Percentiles rank a stretch among this genome's conserved stretches.
phyloP scores from a whole-genome alignment of 2,113 vertebrate genomes.

The Nothobranchius kuhntae region DNA sequence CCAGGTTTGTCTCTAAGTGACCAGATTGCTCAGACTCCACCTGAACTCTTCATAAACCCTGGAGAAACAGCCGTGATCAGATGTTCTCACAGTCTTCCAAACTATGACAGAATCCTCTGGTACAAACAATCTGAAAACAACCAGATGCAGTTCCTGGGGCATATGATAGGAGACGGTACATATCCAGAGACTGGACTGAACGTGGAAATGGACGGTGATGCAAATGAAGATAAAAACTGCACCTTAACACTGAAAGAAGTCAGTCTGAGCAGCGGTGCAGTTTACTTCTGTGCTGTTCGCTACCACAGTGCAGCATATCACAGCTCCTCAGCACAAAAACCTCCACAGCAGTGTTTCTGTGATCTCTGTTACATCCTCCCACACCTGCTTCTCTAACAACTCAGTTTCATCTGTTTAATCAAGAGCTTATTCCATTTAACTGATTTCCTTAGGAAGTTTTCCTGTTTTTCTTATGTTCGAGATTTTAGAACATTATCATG shows the following conservation, averaged over 20 bases:
- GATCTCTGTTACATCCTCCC: no score
- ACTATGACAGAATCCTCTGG: no score
- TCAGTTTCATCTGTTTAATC: no score
- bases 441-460: no score
- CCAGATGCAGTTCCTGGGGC: constrained; percentile 49
- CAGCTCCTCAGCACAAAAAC: constrained; percentile 1
- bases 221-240: not conserved
- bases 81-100: no score
- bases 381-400: not conserved
- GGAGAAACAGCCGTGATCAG: no score
- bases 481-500: no score
- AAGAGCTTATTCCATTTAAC: not conserved
- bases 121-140: not conserved
- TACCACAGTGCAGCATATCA: constrained; percentile 16
- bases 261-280: constrained; percentile 23
- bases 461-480: no score
- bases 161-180: accelerated
- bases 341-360: not conserved
- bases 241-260: constrained; percentile 17
- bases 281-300: constrained; percentile 42
- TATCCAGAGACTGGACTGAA: not conserved
- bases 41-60: no score
- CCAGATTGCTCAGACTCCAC: no score
- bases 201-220: constrained; percentile 1
- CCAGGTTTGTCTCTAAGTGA: no score